A percentile compares a stretch with the other conserved stretches of the same genome.
These are phyloP conservation scores for Danio jaintianensis DNA, from an alignment of 2,797 vertebrate genomes.

Conservation along the genomic window DNA sequence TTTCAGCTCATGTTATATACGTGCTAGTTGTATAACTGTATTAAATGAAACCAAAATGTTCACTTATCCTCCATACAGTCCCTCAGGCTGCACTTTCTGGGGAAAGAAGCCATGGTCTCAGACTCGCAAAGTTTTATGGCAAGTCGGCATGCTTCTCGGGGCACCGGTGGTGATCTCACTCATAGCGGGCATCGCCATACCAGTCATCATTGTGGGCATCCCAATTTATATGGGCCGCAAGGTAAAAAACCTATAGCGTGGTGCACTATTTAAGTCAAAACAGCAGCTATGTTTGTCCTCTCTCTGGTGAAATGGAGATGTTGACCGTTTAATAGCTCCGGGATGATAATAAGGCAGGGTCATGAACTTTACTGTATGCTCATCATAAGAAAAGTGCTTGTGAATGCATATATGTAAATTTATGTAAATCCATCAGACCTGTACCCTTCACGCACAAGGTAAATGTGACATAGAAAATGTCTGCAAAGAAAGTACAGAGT, in stretches of 20 bases:
- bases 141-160: constrained; percentile 90
- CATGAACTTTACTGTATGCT: not conserved
- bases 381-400: constrained; percentile 8
- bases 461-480: not conserved
- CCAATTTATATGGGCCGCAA: constrained; percentile 91
- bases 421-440: constrained; percentile 33
- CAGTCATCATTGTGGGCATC: constrained; percentile 88
- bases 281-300: not conserved
- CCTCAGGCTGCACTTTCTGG: constrained; percentile 93
- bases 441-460: constrained; percentile 12
- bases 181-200: constrained; percentile 87
- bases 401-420: constrained; percentile 32
- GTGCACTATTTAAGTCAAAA: not conserved
- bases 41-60: not conserved
- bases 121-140: constrained; percentile 88
- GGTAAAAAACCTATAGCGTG: constrained; percentile 70
- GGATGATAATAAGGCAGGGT: constrained; percentile 23
- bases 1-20: constrained; percentile 2
- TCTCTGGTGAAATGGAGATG: not conserved
- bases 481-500: not conserved
- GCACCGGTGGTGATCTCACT: constrained; percentile 89
- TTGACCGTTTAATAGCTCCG: not conserved
- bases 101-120: constrained; percentile 91
- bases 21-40: not conserved
- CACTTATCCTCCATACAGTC: constrained; percentile 72